Conservation (phyloP, 2,113 vertebrate genomes). For the Osmerus mordax region DNA sequence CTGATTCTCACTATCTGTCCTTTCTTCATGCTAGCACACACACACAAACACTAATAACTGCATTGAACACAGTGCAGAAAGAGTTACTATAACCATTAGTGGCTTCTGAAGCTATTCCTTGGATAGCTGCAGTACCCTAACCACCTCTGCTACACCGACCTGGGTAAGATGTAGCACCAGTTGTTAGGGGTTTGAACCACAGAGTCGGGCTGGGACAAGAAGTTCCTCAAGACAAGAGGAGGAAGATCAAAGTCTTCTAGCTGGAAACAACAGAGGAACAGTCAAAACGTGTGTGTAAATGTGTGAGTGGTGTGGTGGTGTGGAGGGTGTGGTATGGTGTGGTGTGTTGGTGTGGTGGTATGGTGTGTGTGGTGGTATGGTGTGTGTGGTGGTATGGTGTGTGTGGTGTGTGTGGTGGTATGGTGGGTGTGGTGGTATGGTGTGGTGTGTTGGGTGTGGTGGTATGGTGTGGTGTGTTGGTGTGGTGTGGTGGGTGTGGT, state of each 20-base stretch:
- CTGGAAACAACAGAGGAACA: conserved; percentile 56
- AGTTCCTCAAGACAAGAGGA: conserved; percentile 64
- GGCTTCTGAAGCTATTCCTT: too few species aligned
- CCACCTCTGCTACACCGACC: conserved; percentile 65
- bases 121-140: neutral
- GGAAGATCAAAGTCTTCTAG: conserved; percentile 81
- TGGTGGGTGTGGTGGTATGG: neutral
- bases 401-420: neutral
- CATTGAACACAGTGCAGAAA: neutral
- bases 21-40: conserved; percentile 83
- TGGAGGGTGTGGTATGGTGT: neutral
- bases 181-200: conserved; percentile 73
- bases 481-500: neutral
- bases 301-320: neutral
- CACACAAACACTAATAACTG: neutral
- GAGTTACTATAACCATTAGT: neutral
- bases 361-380: neutral
- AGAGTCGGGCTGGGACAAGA: conserved; percentile 63
- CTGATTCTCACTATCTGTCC: conserved; percentile 83
- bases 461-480: neutral
- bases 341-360: neutral
- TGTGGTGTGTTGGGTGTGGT: neutral
- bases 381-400: neutral
- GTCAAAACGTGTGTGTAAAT: neutral
- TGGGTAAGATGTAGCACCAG: conserved; percentile 92